A percentile compares a stretch with the other conserved stretches of the same genome.
Conservation (phyloP, 2,113 vertebrate genomes). For the Taurulus bubalis region DNA sequence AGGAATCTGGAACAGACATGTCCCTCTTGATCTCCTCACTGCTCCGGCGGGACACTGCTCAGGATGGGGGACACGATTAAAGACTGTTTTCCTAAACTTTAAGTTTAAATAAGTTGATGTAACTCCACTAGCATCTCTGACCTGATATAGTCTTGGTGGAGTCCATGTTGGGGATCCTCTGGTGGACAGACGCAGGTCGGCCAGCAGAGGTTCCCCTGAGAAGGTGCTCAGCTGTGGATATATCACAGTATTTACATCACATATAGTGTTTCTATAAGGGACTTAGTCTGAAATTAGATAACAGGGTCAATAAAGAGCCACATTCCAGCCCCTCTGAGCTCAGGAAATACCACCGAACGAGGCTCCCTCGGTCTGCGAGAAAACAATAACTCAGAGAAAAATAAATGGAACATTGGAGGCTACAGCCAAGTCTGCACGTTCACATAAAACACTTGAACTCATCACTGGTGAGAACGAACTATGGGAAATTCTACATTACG, state of each 20-base stretch:
- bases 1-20: constrained; percentile 86
- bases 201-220: constrained; percentile 87
- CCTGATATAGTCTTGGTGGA: constrained; percentile 91
- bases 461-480: constrained; percentile 42
- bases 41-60: constrained; percentile 89
- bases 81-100: not conserved
- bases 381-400: constrained; percentile 69
- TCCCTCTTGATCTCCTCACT: constrained; percentile 96
- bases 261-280: constrained; percentile 27
- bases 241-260: constrained; percentile 45
- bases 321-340: constrained; percentile 58
- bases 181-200: constrained; percentile 86
- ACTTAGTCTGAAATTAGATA: constrained; percentile 46
- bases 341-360: constrained; percentile 45
- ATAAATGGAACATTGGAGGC: constrained; percentile 47
- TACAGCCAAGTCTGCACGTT: constrained; percentile 62
- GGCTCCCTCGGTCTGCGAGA: constrained; percentile 33
- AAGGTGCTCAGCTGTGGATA: constrained; percentile 85
- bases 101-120: not conserved
- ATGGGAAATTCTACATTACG: constrained; percentile 22
- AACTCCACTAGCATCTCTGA: constrained; percentile 55
- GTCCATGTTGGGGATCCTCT: constrained; percentile 92
- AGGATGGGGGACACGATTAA: constrained; percentile 10
- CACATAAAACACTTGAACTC: constrained; percentile 66
- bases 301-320: constrained; percentile 45